These are phyloP conservation scores for Anoplolepis gracilipes DNA, from an alignment of 1,140 invertebrate species.

Conservation along the genomic window DNA sequence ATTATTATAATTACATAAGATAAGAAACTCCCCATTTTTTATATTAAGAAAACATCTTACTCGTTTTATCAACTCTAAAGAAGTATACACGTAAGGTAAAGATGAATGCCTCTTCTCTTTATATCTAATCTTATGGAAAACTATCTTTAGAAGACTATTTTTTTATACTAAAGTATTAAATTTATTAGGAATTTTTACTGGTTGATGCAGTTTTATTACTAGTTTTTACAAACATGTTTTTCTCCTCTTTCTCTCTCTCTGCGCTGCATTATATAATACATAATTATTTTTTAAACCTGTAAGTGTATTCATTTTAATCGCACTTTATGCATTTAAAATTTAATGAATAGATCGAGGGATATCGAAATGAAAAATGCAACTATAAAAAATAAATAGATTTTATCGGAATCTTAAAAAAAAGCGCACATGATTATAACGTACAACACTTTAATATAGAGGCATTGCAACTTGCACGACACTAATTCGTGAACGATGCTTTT, in stretches of 20 bases:
- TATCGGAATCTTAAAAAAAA: background rate
- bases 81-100: background rate
- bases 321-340: conserved; percentile 3
- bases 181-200: background rate
- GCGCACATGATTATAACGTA: background rate
- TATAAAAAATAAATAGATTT: background rate
- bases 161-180: background rate
- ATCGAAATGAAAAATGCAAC: background rate
- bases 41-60: background rate
- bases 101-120: background rate
- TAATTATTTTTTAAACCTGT: background rate
- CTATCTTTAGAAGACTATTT: background rate
- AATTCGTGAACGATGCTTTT: conserved; percentile 10
- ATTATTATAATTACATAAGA: background rate
- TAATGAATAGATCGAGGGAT: background rate
- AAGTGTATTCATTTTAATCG: background rate
- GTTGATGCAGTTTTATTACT: background rate
- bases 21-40: background rate
- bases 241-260: too few species aligned
- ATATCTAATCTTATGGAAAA: too few species aligned
- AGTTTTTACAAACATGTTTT: background rate
- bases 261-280: background rate
- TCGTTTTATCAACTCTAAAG: background rate
- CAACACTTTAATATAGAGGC: background rate
- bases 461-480: background rate